Percentiles rank a stretch among this genome's conserved stretches.
phyloP scores from a whole-genome alignment of 1,140 invertebrate genomes.

The Neodiprion virginianus region DNA sequence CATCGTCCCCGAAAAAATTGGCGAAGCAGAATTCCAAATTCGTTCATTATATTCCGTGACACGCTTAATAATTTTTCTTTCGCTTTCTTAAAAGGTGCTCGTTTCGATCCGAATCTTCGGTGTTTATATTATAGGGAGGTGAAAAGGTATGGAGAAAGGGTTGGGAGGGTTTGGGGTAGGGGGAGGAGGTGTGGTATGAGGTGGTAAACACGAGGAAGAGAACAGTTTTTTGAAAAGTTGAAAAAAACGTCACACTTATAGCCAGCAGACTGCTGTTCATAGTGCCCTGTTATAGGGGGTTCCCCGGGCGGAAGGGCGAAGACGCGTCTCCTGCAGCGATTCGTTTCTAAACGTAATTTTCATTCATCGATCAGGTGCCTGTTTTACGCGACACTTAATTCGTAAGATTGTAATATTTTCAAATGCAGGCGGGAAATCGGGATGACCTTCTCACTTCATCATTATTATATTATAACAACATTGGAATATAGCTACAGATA shows the following conservation, averaged over 20 bases:
- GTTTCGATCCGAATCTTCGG: not conserved
- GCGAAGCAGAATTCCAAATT: not conserved
- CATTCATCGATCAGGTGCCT: no score
- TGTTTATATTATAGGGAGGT: not conserved
- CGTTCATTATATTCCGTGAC: not conserved
- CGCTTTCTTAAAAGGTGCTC: not conserved
- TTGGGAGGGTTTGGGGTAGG: not conserved
- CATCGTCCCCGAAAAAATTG: not conserved
- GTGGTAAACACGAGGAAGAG: slow-evolving; percentile 17
- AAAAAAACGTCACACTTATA: slow-evolving; percentile 53
- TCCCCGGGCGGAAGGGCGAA: slow-evolving; percentile 56
- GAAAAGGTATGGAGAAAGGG: not conserved
- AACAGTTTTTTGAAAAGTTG: slow-evolving; percentile 34
- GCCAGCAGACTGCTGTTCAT: slow-evolving; percentile 61
- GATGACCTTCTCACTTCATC: no score
- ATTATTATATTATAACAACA: no score
- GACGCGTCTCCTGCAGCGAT: slow-evolving; percentile 20
- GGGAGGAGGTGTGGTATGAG: not conserved
- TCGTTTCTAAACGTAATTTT: not conserved
- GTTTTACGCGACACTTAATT: no score
- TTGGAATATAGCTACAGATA: no score
- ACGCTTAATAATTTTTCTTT: slow-evolving; percentile 1
- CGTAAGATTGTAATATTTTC: not conserved
- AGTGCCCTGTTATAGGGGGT: slow-evolving; percentile 63
- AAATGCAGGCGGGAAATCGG: not conserved